A percentile compares a stretch with the other conserved stretches of the same genome.
Evolutionary conservation across 92 coral and sea anemone genomes (phyloP).

Genomic region (Virgularia gustaviana): DNA sequence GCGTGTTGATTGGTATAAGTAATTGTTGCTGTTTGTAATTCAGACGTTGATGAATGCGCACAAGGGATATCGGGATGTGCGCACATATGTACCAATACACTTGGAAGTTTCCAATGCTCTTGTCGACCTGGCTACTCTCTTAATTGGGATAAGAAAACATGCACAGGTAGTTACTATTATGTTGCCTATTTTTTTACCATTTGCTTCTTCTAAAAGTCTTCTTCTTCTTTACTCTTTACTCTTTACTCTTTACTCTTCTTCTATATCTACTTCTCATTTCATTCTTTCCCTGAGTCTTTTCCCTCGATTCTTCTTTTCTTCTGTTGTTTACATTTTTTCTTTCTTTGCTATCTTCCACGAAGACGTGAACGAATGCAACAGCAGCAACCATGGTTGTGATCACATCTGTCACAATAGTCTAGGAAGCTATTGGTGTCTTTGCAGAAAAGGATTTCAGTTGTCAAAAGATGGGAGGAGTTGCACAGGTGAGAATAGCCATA

Average conservation of each 20-base stretch:
- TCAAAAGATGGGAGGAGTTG: background rate
- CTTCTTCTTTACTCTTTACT: too few relatives aligned
- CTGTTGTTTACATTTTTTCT: too few relatives aligned
- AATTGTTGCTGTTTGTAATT: too few relatives aligned
- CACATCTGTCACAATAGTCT: background rate
- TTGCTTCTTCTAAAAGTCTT: background rate
- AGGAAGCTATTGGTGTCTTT: background rate
- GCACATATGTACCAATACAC: background rate
- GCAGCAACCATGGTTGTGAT: slow-evolving; percentile 1
- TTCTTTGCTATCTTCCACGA: background rate
- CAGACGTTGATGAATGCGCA: slow-evolving; percentile 4
- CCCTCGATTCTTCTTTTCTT: too few relatives aligned
- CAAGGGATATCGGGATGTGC: background rate
- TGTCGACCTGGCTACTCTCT: background rate
- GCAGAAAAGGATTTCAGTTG: background rate
- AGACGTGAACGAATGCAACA: slow-evolving; percentile 8
- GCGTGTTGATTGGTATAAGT: too few relatives aligned
- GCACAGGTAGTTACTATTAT: background rate
- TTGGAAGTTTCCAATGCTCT: slow-evolving; percentile 1
- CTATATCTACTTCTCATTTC: background rate
- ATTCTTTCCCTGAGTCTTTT: too few relatives aligned
- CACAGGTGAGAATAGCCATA: background rate
- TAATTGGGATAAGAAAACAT: background rate
- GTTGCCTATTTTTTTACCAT: background rate
- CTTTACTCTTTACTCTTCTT: too few relatives aligned